Conservation (phyloP, 1,140 invertebrate species). For the Drosophila truncata region DNA sequence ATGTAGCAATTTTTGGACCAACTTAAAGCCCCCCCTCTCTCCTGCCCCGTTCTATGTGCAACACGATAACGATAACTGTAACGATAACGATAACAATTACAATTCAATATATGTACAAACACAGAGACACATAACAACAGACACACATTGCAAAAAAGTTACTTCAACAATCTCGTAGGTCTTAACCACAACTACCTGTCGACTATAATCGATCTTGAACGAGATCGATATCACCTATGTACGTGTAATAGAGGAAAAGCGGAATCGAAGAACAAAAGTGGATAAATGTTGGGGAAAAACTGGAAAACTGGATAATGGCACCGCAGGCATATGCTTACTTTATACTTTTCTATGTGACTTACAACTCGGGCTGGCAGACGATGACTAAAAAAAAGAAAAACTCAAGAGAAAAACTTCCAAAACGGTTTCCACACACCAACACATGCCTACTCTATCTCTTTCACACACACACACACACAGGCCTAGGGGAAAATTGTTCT, state of each 20-base stretch:
- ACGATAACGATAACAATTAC: slow-evolving; percentile 23
- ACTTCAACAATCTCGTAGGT: slow-evolving; percentile 46
- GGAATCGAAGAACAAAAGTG: slow-evolving; percentile 10
- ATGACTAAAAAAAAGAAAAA: slow-evolving; percentile 24
- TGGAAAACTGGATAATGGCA: slow-evolving; percentile 13
- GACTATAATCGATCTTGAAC: slow-evolving; percentile 25
- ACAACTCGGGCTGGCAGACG: slow-evolving; percentile 36
- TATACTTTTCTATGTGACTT: slow-evolving; percentile 53
- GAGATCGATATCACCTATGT: slow-evolving; percentile 20
- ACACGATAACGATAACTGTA: slow-evolving; percentile 24
- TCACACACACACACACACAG: slow-evolving; percentile 2
- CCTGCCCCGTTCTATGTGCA: slow-evolving; percentile 27
- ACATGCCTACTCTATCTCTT: slow-evolving; percentile 18
- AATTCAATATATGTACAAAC: slow-evolving; percentile 33
- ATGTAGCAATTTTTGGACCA: slow-evolving; percentile 76
- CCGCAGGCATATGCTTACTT: slow-evolving; percentile 40
- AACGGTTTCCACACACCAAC: slow-evolving; percentile 47
- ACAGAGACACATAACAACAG: slow-evolving; percentile 21
- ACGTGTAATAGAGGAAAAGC: slow-evolving; percentile 6
- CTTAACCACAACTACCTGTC: slow-evolving; percentile 48
- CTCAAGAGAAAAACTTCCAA: slow-evolving; percentile 33
- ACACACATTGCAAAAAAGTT: slow-evolving; percentile 17
- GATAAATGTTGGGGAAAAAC: neutral
- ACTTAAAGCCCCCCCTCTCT: slow-evolving; percentile 9
- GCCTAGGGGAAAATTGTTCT: neutral